Conservation (phyloP, 1,140 invertebrate species). For the Drosophila santomea region DNA sequence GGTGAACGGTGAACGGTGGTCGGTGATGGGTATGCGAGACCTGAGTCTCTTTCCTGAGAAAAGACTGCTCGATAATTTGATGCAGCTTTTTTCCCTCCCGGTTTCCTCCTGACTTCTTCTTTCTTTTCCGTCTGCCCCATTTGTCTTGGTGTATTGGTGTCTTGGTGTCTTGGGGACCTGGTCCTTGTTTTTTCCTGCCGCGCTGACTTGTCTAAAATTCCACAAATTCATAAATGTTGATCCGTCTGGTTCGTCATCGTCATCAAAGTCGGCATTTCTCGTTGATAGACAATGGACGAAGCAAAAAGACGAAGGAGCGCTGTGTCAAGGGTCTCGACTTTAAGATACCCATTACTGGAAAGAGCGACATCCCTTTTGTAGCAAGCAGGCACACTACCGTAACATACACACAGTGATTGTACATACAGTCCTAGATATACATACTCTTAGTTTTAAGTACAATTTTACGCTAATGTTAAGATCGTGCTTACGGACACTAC, state of each 20-base stretch:
- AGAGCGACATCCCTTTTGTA: no score
- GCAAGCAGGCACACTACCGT: no score
- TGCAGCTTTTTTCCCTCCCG: constrained; percentile 47
- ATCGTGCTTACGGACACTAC: no score
- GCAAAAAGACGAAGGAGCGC: neutral
- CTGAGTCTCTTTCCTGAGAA: constrained; percentile 64
- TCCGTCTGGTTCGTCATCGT: constrained; percentile 68
- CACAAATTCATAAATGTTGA: constrained; percentile 79
- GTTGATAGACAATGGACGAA: constrained; percentile 43
- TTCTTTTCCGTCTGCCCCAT: constrained; percentile 6
- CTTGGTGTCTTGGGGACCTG: constrained; percentile 6
- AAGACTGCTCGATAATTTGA: constrained; percentile 69
- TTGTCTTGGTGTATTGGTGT: neutral
- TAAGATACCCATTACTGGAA: no score
- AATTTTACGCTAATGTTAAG: no score
- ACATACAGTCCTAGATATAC: no score
- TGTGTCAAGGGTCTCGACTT: no score
- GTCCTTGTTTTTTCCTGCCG: neutral
- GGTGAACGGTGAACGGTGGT: neutral
- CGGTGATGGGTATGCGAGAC: constrained; percentile 1
- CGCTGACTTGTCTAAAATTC: constrained; percentile 62
- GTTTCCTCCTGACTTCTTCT: constrained; percentile 17
- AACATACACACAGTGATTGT: no score
- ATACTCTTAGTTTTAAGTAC: no score
- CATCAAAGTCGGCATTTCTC: constrained; percentile 50